A percentile compares a stretch with the other conserved stretches of the same genome.
Conservation (phyloP, 1,140 invertebrate genomes). For the Nephotettix cincticeps region DNA sequence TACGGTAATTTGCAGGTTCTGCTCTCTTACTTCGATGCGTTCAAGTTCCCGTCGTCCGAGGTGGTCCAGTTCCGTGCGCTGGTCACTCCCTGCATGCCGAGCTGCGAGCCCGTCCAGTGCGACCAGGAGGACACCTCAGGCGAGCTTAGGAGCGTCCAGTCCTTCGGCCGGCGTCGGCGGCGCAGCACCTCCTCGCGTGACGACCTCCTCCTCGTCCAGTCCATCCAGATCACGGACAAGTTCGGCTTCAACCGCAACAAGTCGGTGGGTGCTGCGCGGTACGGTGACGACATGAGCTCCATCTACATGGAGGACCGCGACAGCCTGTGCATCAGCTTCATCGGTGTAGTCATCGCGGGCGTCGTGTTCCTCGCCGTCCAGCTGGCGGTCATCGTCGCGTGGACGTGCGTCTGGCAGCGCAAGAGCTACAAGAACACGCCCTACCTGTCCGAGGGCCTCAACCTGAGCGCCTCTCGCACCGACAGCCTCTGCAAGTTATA, state of each 20-base stretch:
- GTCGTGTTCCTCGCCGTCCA: slow-evolving; percentile 80
- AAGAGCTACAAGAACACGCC: slow-evolving; percentile 46
- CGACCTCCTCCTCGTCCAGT: slow-evolving; percentile 83
- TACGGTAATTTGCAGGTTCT: slow-evolving; percentile 72
- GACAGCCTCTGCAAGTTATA: slow-evolving; percentile 84
- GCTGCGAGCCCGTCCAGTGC: slow-evolving; percentile 87
- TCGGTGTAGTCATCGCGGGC: slow-evolving; percentile 75
- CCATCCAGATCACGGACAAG: slow-evolving; percentile 90
- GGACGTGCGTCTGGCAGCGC: slow-evolving; percentile 82
- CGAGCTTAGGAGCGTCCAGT: slow-evolving; percentile 75
- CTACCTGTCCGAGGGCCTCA: slow-evolving; percentile 44
- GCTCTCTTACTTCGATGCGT: slow-evolving; percentile 91
- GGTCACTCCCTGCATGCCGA: slow-evolving; percentile 90
- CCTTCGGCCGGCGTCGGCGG: slow-evolving; percentile 74
- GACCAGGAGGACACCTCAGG: slow-evolving; percentile 76
- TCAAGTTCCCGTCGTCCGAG: slow-evolving; percentile 94
- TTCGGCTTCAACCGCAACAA: slow-evolving; percentile 73
- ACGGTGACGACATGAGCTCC: slow-evolving; percentile 50
- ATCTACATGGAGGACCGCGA: slow-evolving; percentile 57
- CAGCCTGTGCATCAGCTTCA: slow-evolving; percentile 69
- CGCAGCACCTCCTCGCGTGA: slow-evolving; percentile 58
- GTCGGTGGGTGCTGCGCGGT: slow-evolving; percentile 40
- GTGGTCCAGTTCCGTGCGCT: slow-evolving; percentile 92
- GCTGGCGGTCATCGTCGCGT: slow-evolving; percentile 76
- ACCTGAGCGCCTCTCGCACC: slow-evolving; percentile 55